Conservation (phyloP, 2,113 vertebrate genomes). For the Gopherus evgoodei region DNA sequence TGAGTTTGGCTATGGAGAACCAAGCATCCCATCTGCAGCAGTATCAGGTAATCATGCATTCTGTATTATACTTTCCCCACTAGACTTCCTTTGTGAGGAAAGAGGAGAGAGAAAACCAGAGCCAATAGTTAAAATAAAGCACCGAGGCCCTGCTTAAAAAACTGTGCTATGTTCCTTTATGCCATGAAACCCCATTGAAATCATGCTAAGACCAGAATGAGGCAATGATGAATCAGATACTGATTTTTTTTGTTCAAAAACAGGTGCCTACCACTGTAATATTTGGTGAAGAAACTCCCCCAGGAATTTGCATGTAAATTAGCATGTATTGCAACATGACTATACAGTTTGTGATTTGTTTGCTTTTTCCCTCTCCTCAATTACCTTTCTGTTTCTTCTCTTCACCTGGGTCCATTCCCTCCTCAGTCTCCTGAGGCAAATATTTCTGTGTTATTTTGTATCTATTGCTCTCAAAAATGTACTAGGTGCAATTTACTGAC, state of each 20-base stretch:
- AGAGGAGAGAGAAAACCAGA: rapidly evolving
- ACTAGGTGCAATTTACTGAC: not conserved
- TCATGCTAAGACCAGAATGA: not conserved
- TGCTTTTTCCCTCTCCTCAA: not conserved
- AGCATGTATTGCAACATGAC: not conserved
- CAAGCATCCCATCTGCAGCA: slow-evolving; percentile 87
- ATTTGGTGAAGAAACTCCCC: not conserved
- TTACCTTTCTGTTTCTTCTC: not conserved
- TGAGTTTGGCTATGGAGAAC: slow-evolving; percentile 92
- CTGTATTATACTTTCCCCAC: rapidly evolving
- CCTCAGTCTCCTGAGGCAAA: not conserved
- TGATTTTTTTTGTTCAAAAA: not conserved
- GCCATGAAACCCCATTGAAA: not conserved
- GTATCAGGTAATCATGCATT: slow-evolving; percentile 87
- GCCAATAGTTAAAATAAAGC: not conserved
- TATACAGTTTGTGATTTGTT: not conserved
- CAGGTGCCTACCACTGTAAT: not conserved
- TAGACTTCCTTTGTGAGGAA: not conserved
- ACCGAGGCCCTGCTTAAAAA: not conserved
- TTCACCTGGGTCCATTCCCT: not conserved
- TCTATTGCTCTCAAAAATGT: slow-evolving; percentile 15
- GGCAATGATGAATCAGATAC: not conserved
- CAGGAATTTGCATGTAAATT: not conserved
- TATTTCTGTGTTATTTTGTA: not conserved
- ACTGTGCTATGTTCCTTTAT: not conserved